phyloP scores from a whole-genome alignment of 2,113 vertebrate species.

The Pteruthius melanotis region DNA sequence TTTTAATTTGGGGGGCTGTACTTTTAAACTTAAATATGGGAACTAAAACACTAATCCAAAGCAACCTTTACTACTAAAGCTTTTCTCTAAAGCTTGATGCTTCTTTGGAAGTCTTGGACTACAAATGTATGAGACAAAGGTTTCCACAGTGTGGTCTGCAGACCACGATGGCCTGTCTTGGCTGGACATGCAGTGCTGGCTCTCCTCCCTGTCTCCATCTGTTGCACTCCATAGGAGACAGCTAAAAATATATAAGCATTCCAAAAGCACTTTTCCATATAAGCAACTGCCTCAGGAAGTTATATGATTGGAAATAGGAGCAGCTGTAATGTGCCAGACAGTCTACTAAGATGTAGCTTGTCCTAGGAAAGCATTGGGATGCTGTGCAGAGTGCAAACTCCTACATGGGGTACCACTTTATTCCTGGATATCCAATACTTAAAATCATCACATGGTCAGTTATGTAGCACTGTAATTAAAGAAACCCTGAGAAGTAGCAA shows the following conservation, averaged over 20 bases:
- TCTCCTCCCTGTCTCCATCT: slow-evolving; percentile 49
- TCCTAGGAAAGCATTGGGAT: not conserved
- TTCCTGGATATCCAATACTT: not conserved
- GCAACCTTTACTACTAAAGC: not conserved
- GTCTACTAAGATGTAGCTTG: not conserved
- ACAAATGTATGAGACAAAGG: not conserved
- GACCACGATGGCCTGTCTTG: not conserved
- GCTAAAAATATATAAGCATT: slow-evolving; percentile 60
- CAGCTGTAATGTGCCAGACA: slow-evolving; percentile 3
- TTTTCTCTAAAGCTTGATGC: not conserved
- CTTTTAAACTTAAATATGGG: not conserved
- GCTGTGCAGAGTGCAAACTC: not conserved
- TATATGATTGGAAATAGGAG: slow-evolving; percentile 9
- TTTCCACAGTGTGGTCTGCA: slow-evolving; percentile 12
- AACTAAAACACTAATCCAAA: not conserved
- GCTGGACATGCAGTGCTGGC: slow-evolving; percentile 39
- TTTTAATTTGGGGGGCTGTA: not conserved
- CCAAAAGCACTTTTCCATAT: slow-evolving; percentile 55
- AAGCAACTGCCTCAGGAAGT: slow-evolving; percentile 47
- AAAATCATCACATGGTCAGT: not conserved
- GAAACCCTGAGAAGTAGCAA: not conserved
- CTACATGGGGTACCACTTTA: not conserved
- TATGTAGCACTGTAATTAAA: not conserved
- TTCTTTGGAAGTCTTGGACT: not conserved
- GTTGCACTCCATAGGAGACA: slow-evolving; percentile 34